Evolutionary conservation across 1,140 invertebrate genomes (phyloP).

Genomic region (Antheraea mylitta): DNA sequence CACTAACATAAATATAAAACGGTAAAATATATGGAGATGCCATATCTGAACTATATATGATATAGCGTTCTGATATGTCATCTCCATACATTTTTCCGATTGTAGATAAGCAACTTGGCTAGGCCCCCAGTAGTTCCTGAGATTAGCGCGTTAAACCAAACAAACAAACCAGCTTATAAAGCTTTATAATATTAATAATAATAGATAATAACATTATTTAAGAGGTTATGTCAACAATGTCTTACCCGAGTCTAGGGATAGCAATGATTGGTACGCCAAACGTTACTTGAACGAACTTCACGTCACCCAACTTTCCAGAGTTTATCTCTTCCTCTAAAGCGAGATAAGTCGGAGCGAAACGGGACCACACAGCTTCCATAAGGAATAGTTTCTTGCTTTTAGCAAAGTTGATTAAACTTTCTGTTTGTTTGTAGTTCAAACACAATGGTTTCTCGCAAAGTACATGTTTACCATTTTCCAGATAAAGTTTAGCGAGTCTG

Average conservation of each 20-base stretch:
- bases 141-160: too few species aligned
- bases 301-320: slow-evolving; percentile 84
- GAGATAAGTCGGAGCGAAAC: slow-evolving; percentile 88
- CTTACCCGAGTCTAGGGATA: slow-evolving; percentile 82
- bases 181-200: too few species aligned
- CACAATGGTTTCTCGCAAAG: slow-evolving; percentile 92
- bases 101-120: too few species aligned
- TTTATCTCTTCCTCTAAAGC: slow-evolving; percentile 81
- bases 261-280: slow-evolving; percentile 82
- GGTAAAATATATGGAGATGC: too few species aligned
- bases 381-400: slow-evolving; percentile 85
- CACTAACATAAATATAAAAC: too few species aligned
- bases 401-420: slow-evolving; percentile 81
- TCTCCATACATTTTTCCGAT: too few species aligned
- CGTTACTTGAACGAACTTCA: slow-evolving; percentile 82
- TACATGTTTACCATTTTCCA: slow-evolving; percentile 89
- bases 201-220: too few species aligned
- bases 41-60: too few species aligned
- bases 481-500: slow-evolving; percentile 82
- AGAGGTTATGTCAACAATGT: background rate
- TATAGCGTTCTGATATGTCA: too few species aligned
- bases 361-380: slow-evolving; percentile 93
- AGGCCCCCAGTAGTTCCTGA: too few species aligned
- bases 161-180: too few species aligned
- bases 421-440: slow-evolving; percentile 84